Conservation (phyloP, 2,797 vertebrate species). For the Pyrocephalus nanus region DNA sequence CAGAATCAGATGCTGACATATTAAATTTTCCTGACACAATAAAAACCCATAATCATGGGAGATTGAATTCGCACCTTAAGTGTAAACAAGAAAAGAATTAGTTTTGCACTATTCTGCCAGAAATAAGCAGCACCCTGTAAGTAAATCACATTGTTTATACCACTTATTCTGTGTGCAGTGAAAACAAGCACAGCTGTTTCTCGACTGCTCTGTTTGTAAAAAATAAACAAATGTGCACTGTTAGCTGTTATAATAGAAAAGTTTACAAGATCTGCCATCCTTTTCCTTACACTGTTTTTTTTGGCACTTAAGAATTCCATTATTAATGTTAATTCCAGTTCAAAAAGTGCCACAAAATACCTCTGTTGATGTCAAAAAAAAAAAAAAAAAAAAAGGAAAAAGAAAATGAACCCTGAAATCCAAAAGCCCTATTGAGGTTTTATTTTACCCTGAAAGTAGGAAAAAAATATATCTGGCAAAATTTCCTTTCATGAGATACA, state of each 20-base stretch:
- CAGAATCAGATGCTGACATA: background rate
- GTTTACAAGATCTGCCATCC: background rate
- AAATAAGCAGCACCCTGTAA: slow-evolving; percentile 48
- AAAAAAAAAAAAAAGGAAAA: too few relatives aligned
- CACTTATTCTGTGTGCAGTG: background rate
- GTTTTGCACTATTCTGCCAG: slow-evolving; percentile 57
- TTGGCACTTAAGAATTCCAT: background rate
- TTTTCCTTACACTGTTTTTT: background rate
- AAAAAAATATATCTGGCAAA: background rate
- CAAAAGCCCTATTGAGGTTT: background rate
- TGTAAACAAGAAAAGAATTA: slow-evolving; percentile 37
- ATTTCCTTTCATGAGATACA: background rate
- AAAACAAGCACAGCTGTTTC: slow-evolving; percentile 49
- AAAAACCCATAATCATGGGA: slow-evolving; percentile 40
- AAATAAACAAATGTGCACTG: background rate
- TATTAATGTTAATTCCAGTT: background rate
- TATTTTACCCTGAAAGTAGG: background rate
- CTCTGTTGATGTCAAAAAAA: background rate
- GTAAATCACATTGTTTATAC: slow-evolving; percentile 32
- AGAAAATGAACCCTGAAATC: background rate
- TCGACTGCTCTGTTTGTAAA: slow-evolving; percentile 11
- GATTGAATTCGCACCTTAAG: slow-evolving; percentile 47
- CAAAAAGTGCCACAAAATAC: background rate
- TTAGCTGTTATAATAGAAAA: background rate
- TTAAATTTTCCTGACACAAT: slow-evolving; percentile 42